Conservation (phyloP, 2,797 vertebrate genomes). For the Petrocephalus sullivani region DNA sequence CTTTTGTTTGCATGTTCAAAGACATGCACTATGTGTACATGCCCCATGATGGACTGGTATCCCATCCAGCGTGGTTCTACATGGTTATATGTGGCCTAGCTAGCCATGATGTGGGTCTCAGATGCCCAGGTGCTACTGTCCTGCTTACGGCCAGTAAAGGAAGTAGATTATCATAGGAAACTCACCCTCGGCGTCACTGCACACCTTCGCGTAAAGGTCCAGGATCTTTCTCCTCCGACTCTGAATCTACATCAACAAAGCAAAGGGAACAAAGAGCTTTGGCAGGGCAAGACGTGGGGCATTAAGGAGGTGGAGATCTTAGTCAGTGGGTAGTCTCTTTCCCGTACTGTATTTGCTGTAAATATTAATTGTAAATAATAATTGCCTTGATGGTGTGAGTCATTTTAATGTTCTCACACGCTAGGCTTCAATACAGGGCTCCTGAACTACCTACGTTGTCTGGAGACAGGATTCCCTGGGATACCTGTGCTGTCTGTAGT, state of each 20-base stretch:
- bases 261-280: background rate
- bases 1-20: background rate
- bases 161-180: background rate
- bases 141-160: background rate
- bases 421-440: background rate
- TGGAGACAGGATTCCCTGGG: background rate
- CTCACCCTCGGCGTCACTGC: conserved; percentile 89
- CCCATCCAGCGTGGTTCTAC: background rate
- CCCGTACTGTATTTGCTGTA: background rate
- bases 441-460: background rate
- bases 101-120: background rate
- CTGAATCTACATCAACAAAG: conserved; percentile 65
- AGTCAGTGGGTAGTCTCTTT: background rate
- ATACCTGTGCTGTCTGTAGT: background rate
- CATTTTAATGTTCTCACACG: background rate
- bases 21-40: background rate
- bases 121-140: background rate
- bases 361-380: background rate
- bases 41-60: background rate
- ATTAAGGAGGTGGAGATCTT: background rate
- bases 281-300: background rate
- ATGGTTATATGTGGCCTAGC: background rate
- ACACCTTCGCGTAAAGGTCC: conserved; percentile 84
- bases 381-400: background rate
- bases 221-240: conserved; percentile 95